Conservation (phyloP, 2,888 invertebrate genomes). For the Ashinkailepas kermadecensis region DNA sequence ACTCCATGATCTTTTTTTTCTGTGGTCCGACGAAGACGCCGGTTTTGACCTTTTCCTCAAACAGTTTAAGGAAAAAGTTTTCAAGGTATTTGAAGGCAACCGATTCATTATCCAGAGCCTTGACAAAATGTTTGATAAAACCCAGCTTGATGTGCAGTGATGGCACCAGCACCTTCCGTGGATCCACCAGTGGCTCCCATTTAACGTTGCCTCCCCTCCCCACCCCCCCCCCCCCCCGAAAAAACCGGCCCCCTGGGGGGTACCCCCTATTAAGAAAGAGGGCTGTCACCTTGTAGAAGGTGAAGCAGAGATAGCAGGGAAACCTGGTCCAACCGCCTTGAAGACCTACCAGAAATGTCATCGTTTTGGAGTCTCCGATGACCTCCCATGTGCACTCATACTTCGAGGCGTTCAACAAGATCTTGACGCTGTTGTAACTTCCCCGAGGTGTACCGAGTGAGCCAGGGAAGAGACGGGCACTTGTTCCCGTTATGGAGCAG, state of each 20-base stretch:
- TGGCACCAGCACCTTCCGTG: conserved; percentile 27
- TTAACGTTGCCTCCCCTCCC: conserved; percentile 27
- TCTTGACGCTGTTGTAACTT: conserved; percentile 38
- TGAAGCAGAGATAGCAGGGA: conserved; percentile 28
- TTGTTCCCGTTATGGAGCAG: conserved; percentile 37
- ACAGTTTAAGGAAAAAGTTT: conserved; percentile 28
- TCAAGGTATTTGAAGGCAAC: conserved; percentile 29
- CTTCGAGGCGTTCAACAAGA: conserved; percentile 35
- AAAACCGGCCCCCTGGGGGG: conserved; percentile 24
- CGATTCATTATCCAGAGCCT: conserved; percentile 27
- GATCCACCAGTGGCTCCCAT: conserved; percentile 29
- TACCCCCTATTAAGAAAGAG: no score
- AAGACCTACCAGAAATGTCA: conserved; percentile 35
- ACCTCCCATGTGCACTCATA: conserved; percentile 37
- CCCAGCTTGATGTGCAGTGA: conserved; percentile 33
- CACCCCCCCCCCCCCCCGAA: conserved; percentile 19
- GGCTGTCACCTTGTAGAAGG: no score
- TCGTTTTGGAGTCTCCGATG: conserved; percentile 38
- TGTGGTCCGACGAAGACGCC: conserved; percentile 32
- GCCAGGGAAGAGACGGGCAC: conserved; percentile 37
- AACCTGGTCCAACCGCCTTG: conserved; percentile 33
- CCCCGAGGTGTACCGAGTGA: conserved; percentile 37
- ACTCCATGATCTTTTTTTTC: conserved; percentile 25
- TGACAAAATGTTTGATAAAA: conserved; percentile 34
- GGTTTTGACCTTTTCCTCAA: conserved; percentile 32